Evolutionary conservation across 2,797 vertebrate genomes (phyloP).

Genomic region (Paramormyrops hopkinsi): DNA sequence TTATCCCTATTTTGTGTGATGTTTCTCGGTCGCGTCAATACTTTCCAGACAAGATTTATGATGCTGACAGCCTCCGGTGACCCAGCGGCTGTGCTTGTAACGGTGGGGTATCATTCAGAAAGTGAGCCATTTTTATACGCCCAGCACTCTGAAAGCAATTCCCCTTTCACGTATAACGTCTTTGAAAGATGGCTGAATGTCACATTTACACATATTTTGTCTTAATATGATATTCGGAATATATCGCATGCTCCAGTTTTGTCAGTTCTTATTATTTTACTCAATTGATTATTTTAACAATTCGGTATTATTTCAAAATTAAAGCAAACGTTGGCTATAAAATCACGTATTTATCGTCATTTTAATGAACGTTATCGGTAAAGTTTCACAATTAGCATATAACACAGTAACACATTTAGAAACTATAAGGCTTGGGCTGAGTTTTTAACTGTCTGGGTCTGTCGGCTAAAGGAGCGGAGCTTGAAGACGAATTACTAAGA

Average conservation of each 20-base stretch:
- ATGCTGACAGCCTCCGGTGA: neutral
- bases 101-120: neutral
- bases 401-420: neutral
- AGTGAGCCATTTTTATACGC: neutral
- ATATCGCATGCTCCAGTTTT: neutral
- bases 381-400: neutral
- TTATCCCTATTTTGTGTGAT: conserved; percentile 34
- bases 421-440: neutral
- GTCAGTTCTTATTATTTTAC: neutral
- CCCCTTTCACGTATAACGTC: neutral
- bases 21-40: conserved; percentile 11
- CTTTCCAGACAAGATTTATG: conserved; percentile 11
- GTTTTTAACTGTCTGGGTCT: neutral
- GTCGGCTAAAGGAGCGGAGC: neutral
- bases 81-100: neutral
- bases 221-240: neutral
- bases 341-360: neutral
- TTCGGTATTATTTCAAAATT: neutral
- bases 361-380: neutral
- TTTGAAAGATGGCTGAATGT: neutral
- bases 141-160: neutral
- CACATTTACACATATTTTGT: neutral
- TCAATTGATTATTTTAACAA: neutral
- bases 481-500: conserved; percentile 35
- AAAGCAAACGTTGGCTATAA: neutral